Base-by-base conservation (phyloP, 2,797 vertebrate genomes). In the Chrosomus eos region DNA sequence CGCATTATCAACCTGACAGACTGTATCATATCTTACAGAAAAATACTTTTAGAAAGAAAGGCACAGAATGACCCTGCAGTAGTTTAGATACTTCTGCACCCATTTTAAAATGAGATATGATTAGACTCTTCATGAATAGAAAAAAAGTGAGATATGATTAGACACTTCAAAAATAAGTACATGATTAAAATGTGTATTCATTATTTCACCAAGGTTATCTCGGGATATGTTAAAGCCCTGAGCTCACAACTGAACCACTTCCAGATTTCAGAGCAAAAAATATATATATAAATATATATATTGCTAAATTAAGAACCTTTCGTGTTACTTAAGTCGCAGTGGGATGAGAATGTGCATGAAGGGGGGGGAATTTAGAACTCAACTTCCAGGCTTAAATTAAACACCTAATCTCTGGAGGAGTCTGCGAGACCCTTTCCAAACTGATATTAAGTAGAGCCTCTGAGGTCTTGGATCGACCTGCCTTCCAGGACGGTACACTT, bases 371-470 rank as follows among this genome's bases (percentile, higher is more conserved):
- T 85, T 64, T 82, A 73, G 73, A 82, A 78, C 53, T 81, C 71
- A 87, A 87, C 62, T 80, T 84, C 55, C 71, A 53, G 18, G 79
- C 72, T 85, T 78, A 87, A 87, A 74, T 74, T 80, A 87, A 87
- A 84, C 79, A 53, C 45, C 58, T 81, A 84, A 87, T 87, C 86
- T 84, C 43, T 81, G 66, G 48, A 84, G 83, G 73, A 81, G 66
- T 77, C 48, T 70, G 80, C 10, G 31, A 70, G 72, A 76, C 72
- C 60, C 45, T 77, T 77, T 81, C 71, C 72, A 72, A 80, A 84
- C 48, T 7, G 64, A 67, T 87, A 71, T 84, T 64, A 83, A 36
- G 64, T 31, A 76, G 71, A 77, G 48, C 51, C 23, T 43, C 14
- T 4, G 10, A 62, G 23, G 16, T 51, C 38, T 36, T 28, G 0